phyloP scores from a whole-genome alignment of 2,113 vertebrate genomes.

The Hippocampus mohnikei region DNA sequence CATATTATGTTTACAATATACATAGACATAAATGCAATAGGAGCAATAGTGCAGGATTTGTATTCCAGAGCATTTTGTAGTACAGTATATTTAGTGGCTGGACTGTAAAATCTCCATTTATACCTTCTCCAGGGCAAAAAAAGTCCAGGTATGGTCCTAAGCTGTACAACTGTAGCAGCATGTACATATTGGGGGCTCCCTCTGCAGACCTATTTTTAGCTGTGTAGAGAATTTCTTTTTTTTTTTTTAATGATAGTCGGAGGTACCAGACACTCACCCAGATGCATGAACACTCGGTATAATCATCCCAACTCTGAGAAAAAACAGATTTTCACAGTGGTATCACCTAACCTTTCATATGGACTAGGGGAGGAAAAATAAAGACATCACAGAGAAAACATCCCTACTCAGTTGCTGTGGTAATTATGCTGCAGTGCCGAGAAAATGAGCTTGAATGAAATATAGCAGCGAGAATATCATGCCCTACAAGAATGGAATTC shows the following conservation, averaged over 20 bases:
- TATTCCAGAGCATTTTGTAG: no score
- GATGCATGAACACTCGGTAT: background rate
- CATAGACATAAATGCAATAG: no score
- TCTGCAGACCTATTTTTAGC: background rate
- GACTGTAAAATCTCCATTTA: background rate
- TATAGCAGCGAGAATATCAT: conserved; percentile 47
- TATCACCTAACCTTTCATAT: background rate
- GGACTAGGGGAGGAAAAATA: conserved; percentile 8
- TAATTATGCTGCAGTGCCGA: conserved; percentile 35
- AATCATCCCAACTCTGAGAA: background rate
- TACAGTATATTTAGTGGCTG: background rate
- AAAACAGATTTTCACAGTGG: background rate
- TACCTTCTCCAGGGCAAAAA: background rate
- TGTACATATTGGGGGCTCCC: conserved; percentile 7
- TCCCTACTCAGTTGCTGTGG: conserved; percentile 22
- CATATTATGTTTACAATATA: no score
- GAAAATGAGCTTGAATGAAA: conserved; percentile 51
- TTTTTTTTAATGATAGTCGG: background rate
- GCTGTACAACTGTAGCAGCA: background rate
- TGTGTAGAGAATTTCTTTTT: no score
- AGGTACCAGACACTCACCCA: background rate
- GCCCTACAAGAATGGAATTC: conserved; percentile 47
- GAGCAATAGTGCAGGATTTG: no score
- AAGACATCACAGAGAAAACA: conserved; percentile 5
- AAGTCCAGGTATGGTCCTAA: background rate